Conservation (phyloP, 1,140 invertebrate species). For the Heliconius himera region DNA sequence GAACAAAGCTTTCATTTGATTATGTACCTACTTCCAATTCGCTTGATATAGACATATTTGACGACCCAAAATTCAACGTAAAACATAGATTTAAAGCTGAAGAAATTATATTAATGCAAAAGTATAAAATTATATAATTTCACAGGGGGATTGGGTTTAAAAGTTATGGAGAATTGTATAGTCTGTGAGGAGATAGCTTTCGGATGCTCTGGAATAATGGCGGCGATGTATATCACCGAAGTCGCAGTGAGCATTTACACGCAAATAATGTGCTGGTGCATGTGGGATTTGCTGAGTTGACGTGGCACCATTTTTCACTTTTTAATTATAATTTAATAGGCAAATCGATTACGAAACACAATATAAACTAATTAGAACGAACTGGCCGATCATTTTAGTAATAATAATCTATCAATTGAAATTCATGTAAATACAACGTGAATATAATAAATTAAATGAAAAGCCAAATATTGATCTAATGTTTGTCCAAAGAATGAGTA, state of each 20-base stretch:
- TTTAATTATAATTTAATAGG: neutral
- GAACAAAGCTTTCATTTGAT: too few species aligned
- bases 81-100: neutral
- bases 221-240: constrained; percentile 66
- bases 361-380: neutral
- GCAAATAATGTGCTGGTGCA: neutral
- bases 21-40: too few species aligned
- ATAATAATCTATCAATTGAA: neutral
- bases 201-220: constrained; percentile 70
- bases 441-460: neutral
- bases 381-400: neutral
- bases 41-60: too few species aligned
- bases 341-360: neutral
- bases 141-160: constrained; percentile 70
- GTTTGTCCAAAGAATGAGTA: neutral
- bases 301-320: neutral
- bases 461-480: neutral
- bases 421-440: neutral
- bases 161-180: constrained; percentile 59
- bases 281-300: constrained; percentile 11
- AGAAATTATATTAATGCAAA: neutral
- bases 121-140: constrained; percentile 27
- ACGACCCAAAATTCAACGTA: too few species aligned
- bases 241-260: constrained; percentile 63
- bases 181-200: constrained; percentile 59